Base-by-base conservation (phyloP, 2,888 invertebrate species). In the Lasioglossum calceatum region DNA sequence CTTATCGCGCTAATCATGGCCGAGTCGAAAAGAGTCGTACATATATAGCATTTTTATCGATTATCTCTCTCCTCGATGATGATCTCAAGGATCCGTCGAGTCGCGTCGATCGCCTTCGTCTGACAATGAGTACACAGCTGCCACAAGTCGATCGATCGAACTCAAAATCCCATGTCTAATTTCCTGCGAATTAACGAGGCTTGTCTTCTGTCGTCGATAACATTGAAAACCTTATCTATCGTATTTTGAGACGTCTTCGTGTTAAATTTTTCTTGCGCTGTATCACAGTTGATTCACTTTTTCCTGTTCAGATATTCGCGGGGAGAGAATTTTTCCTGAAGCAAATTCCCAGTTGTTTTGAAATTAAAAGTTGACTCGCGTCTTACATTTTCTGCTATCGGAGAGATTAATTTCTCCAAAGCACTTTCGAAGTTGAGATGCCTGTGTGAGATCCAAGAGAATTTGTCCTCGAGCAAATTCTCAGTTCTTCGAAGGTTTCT, bases 41-140 rank as follows among this genome's bases (percentile, higher is more conserved):
- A 42, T 27, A 14, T 12, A 42, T 27, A 67, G 10, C 77, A 72
- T 79, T 79, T 72, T 79, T 72, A 79, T 79, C 58, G 64, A 77
- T 54, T 47, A 32, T 76, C 61, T 81, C 16, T 61, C 72, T 32
- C 47, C 27, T 64, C 4, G 67, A 54, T 67, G 42, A 73, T n/a
- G 73, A n/a, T 10, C n/a, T 32, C 44, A 23, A 44, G 42, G 72
- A 72, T 72, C 78, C 36, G 27, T 19, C 32, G 32, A 1, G 32
- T 32, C 32, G 32, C 32, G 32, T 32, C 73, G 73, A 79, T 73
- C 32, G n/a, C 36, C 47, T 80, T 27, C n/a, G 36, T 3, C 27
- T 27, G 42, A 36, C 36, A 36, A 36, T 4, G 36, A 16, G 61
- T n/a, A 16, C 19, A 39, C 67, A 44, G 61, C 70, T 61, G 71